Evolutionary conservation across 92 coral and sea anemone species (phyloP), one percentile per base, ranked within the genome.

Genomic region (Diadumene lineata): DNA sequence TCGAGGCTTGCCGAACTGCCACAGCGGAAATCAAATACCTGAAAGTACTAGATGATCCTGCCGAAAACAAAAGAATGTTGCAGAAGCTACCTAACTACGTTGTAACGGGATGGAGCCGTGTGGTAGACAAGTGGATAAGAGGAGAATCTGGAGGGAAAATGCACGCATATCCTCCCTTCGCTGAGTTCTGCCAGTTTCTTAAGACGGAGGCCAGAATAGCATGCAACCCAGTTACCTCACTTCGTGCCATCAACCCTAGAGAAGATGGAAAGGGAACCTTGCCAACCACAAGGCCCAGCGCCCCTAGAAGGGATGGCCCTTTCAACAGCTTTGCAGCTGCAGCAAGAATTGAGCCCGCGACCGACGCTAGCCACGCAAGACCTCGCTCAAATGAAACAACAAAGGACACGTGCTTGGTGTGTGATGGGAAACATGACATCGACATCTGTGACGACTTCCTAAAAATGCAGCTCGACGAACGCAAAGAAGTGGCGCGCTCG

Each of bases 371-470:
- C n/a, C n/a, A n/a, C n/a, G n/a, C n/a, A n/a, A n/a, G n/a, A n/a
- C n/a, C n/a, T n/a, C n/a, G n/a, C n/a, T n/a, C n/a, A n/a, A n/a
- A n/a, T n/a, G n/a, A n/a, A n/a, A n/a, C n/a, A n/a, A n/a, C n/a
- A n/a, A n/a, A n/a, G n/a, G n/a, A n/a, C n/a, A n/a, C n/a, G n/a
- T 88, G 93, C 31, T 17, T 73, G 18, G 33, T 34, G 50, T 84
- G 85, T 57, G 63, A 77, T 64, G 10, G n/a, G 18, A 60, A 43
- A 2, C 90, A 81, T 76, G 63, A 77, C 7, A 72, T 88, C 27
- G 81, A 88, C 76, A 53, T 76, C 10, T 85, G 90, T 65, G 75
- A 72, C 26, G 82, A 89, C 27, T 84, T 85, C 34, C n/a, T 78
- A 13, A 75, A 50, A 9, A 78, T 57, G 48, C 25, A 76, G 17